Evolutionary conservation across 2,797 vertebrate species (phyloP).

Genomic region (Hephaestus fuliginosus): DNA sequence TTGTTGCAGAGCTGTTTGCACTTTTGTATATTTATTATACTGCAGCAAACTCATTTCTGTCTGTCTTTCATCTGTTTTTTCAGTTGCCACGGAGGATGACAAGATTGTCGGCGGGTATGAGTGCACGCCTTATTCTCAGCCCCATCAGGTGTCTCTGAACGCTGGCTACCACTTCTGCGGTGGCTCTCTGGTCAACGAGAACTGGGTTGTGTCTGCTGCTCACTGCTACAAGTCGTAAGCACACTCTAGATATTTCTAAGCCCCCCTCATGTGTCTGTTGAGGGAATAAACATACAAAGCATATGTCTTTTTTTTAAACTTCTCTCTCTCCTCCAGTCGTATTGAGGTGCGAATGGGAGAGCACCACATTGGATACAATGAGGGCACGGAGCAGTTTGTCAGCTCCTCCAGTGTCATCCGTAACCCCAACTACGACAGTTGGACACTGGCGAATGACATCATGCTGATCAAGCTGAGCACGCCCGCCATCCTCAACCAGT

Average conservation of each 20-base stretch:
- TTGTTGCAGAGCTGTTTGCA: background rate
- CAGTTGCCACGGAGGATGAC: constrained; percentile 71
- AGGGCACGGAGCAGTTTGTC: constrained; percentile 85
- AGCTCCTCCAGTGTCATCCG: constrained; percentile 78
- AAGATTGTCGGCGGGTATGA: constrained; percentile 82
- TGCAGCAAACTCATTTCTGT: background rate
- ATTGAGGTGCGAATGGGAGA: constrained; percentile 88
- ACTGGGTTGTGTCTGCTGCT: constrained; percentile 81
- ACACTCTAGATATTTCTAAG: background rate
- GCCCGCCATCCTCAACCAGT: constrained; percentile 79
- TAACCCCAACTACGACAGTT: constrained; percentile 74
- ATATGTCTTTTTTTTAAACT: background rate
- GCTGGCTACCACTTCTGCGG: constrained; percentile 75
- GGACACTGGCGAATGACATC: constrained; percentile 86
- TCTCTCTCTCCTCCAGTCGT: constrained; percentile 75
- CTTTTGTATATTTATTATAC: background rate
- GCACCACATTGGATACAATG: constrained; percentile 73
- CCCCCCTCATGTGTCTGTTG: no score
- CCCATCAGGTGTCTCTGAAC: constrained; percentile 79
- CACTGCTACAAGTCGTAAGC: constrained; percentile 79
- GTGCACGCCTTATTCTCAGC: constrained; percentile 67
- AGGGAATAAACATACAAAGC: background rate
- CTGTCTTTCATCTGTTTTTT: constrained; percentile 15
- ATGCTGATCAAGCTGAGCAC: constrained; percentile 89
- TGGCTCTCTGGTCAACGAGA: constrained; percentile 73